Base-by-base conservation (phyloP, 2,888 invertebrate genomes). In the Dromius quadrimaculatus region DNA sequence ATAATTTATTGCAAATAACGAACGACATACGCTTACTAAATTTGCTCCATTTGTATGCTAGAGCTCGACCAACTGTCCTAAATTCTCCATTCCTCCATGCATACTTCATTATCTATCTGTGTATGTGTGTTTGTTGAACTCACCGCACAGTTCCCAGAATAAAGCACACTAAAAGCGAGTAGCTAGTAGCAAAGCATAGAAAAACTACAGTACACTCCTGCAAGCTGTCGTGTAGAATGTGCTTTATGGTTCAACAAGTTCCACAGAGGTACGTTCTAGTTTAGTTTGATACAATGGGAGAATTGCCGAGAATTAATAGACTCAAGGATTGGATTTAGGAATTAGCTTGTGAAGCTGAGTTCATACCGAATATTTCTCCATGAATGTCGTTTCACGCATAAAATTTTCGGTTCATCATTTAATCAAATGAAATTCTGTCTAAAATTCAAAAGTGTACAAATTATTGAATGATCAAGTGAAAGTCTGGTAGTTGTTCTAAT, bases 1-100 rank as follows among this genome's bases (percentile, higher is more conserved):
- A 36, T 36, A 36, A 36, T 36, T 36, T 36, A 36, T n/a, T n/a
- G 36, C 36, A 36, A 36, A 36, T n/a, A n/a, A n/a, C n/a, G n/a
- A n/a, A n/a, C n/a, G n/a, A n/a, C 36, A 36, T 36, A 11, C n/a
- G 8, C 36, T 1, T 8, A 28, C n/a, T n/a, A 11, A 36, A 36
- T 11, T 36, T 9, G 36, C n/a, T n/a, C 36, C n/a, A 11, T 36
- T 36, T 36, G 36, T 36, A 36, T 36, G 36, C 36, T 36, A 36
- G 11, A 36, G 8, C 36, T 2, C 8, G 36, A 11, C n/a, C 36
- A 36, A 1, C 36, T 36, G 36, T 36, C 36, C 36, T 8, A 2
- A 2, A 36, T n/a, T n/a, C n/a, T n/a, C n/a, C n/a, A n/a, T n/a
- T 36, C 36, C 36, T 36, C n/a, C 36, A 36, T 6, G 36, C 36